These are phyloP conservation scores for Galeopsomyia nigrocyanea DNA, from an alignment of 2,888 invertebrate genomes.

Conservation along the genomic window DNA sequence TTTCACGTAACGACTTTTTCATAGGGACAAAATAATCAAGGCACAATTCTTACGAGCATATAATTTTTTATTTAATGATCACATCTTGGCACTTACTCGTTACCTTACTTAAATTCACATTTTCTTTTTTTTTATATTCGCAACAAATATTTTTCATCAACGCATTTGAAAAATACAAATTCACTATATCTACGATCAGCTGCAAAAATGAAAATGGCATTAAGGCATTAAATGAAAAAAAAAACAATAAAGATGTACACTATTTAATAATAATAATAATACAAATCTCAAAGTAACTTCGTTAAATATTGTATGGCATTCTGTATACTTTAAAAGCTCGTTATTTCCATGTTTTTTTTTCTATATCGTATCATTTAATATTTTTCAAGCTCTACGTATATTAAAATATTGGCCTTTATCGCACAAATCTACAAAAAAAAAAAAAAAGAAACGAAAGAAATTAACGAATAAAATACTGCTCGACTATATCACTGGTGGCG, in stretches of 20 bases:
- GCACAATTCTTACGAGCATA: constrained; percentile 32
- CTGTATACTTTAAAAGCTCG: constrained; percentile 18
- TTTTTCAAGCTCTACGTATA: constrained; percentile 30
- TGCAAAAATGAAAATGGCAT: no score
- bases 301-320: constrained; percentile 10
- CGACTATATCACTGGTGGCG: constrained; percentile 12
- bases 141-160: no score
- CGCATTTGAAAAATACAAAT: not conserved
- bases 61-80: constrained; percentile 40
- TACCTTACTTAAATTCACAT: constrained; percentile 13
- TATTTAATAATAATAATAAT: constrained; percentile 1
- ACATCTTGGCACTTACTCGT: constrained; percentile 39
- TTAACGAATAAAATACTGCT: constrained; percentile 39
- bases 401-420: constrained; percentile 3
- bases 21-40: constrained; percentile 25
- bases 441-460: no score
- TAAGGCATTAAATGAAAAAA: not conserved
- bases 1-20: not conserved
- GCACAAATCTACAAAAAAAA: constrained; percentile 34
- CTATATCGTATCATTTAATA: constrained; percentile 4
- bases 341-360: constrained; percentile 7
- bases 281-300: not conserved
- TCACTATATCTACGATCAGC: not conserved
- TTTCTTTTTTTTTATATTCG: not conserved
- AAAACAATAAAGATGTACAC: not conserved